phyloP scores from a whole-genome alignment of 2,113 vertebrate species.

The Zosterops japonicus region DNA sequence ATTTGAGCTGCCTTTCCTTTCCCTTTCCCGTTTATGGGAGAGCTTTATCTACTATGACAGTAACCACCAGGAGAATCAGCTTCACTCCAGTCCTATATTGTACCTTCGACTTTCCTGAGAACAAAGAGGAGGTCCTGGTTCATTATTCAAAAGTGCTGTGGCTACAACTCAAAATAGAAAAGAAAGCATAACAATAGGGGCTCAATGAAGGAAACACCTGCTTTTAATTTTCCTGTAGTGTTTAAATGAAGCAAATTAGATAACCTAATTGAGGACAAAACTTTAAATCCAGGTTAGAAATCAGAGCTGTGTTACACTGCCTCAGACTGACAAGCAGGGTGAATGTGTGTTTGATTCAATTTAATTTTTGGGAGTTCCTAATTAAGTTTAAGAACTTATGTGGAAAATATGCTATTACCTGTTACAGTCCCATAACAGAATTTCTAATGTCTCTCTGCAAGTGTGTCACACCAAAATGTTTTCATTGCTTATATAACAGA shows the following conservation, averaged over 20 bases:
- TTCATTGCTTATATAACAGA: neutral
- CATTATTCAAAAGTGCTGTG: neutral
- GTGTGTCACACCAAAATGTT: fast-evolving
- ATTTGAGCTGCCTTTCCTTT: constrained; percentile 4
- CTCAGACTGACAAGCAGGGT: neutral
- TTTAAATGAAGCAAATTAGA: constrained; percentile 44
- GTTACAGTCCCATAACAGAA: fast-evolving
- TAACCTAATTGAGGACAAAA: constrained; percentile 19
- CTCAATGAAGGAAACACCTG: constrained; percentile 39
- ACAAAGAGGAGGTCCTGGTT: neutral
- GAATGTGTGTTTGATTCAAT: neutral
- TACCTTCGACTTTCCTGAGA: neutral
- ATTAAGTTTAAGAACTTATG: neutral
- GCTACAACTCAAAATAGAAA: neutral
- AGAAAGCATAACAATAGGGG: constrained; percentile 2
- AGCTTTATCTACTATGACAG: neutral
- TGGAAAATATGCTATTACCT: neutral
- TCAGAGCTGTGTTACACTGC: neutral
- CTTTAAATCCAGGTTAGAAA: constrained; percentile 38
- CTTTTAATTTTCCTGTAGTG: constrained; percentile 23
- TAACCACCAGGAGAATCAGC: neutral
- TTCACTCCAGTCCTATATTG: neutral
- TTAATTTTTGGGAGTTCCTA: neutral
- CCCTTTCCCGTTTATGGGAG: neutral
- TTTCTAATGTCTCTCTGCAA: neutral